A percentile compares a stretch with the other conserved stretches of the same genome.
Conservation (phyloP, 2,797 vertebrate genomes). For the Phrynocephalus forsythii region DNA sequence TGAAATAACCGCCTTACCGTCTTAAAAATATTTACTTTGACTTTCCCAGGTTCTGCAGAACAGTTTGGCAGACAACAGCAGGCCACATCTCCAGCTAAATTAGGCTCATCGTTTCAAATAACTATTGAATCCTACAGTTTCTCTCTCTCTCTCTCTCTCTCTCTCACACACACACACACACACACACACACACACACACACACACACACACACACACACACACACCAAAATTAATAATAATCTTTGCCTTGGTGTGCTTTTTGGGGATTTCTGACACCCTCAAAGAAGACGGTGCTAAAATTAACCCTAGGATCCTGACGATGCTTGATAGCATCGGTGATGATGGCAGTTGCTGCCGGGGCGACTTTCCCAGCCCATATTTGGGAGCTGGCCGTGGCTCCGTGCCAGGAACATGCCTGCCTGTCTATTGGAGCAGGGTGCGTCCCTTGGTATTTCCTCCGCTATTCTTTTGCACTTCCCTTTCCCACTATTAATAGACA, state of each 20-base stretch:
- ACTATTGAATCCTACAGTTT: too few species aligned
- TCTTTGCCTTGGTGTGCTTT: too few species aligned
- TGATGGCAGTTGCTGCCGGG: accelerated
- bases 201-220: neutral
- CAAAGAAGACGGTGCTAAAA: slow-evolving; percentile 29
- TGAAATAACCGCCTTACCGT: too few species aligned
- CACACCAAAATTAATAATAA: neutral
- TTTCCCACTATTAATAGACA: slow-evolving; percentile 86
- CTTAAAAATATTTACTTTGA: too few species aligned
- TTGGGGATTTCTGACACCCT: neutral
- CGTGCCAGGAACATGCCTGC: slow-evolving; percentile 59
- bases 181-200: neutral
- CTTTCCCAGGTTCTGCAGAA: too few species aligned
- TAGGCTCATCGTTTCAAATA: too few species aligned
- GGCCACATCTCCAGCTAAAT: too few species aligned
- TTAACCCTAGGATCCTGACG: neutral
- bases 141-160: too few species aligned
- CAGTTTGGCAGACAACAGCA: too few species aligned
- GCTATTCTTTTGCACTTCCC: slow-evolving; percentile 89
- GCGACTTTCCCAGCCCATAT: slow-evolving; percentile 58
- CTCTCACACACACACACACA: neutral
- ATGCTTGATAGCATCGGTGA: accelerated
- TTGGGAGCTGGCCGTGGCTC: slow-evolving; percentile 55
- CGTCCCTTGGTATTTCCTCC: slow-evolving; percentile 79
- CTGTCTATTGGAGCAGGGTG: slow-evolving; percentile 70